These are phyloP conservation scores for Tetramorium bicarinatum DNA, from an alignment of 2,888 invertebrate genomes.

Conservation along the genomic window DNA sequence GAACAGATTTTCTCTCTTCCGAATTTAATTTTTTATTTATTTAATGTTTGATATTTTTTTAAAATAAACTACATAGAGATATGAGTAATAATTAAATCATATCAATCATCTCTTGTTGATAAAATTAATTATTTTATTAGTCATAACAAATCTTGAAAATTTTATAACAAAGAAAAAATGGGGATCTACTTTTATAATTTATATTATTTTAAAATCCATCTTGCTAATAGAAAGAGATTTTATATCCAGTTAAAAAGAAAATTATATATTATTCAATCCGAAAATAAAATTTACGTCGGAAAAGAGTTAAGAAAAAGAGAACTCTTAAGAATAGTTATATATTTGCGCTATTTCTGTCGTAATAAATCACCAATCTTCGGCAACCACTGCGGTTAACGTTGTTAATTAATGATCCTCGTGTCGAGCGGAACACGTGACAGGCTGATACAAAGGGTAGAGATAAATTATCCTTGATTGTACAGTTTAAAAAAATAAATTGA, in stretches of 20 bases:
- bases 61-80: background rate
- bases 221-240: background rate
- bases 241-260: background rate
- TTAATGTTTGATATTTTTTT: background rate
- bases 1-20: background rate
- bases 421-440: slow-evolving; percentile 40
- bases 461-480: slow-evolving; percentile 45
- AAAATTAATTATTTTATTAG: background rate
- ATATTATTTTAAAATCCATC: background rate
- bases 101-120: background rate
- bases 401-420: slow-evolving; percentile 50
- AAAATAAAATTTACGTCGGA: background rate
- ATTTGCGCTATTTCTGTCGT: slow-evolving; percentile 40
- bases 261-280: background rate
- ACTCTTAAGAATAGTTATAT: background rate
- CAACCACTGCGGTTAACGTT: slow-evolving; percentile 46
- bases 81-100: background rate
- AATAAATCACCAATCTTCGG: slow-evolving; percentile 52
- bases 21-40: background rate
- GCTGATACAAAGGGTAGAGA: slow-evolving; percentile 36
- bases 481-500: slow-evolving; percentile 48
- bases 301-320: background rate
- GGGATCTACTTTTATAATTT: background rate
- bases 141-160: background rate
- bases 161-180: background rate